These are phyloP conservation scores for Delia radicum DNA, from an alignment of 1,140 invertebrate genomes.

Conservation along the genomic window DNA sequence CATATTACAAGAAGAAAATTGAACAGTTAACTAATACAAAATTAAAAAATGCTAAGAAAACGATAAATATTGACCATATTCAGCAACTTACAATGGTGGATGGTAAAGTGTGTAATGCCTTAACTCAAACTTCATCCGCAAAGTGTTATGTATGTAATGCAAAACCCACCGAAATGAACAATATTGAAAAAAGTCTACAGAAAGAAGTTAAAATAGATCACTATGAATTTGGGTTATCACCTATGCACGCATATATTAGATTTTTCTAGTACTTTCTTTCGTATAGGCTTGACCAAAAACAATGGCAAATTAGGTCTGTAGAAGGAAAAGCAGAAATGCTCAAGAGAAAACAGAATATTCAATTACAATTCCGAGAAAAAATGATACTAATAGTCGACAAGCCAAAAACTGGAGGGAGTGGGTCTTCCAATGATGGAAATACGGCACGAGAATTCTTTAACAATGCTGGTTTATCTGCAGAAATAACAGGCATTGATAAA, in stretches of 20 bases:
- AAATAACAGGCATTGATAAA: not conserved
- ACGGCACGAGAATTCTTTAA: slow-evolving; percentile 33
- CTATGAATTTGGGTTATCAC: too few species aligned
- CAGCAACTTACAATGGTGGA: not conserved
- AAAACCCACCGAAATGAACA: not conserved
- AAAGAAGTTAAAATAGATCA: not conserved
- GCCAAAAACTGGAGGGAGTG: slow-evolving; percentile 19
- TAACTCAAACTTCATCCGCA: not conserved
- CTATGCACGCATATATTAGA: slow-evolving; percentile 24
- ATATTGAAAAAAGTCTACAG: not conserved
- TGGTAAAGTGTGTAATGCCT: not conserved
- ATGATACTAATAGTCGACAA: slow-evolving; percentile 7
- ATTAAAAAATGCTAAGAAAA: not conserved
- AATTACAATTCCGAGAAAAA: not conserved
- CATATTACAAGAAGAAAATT: not conserved
- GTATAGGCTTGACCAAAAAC: slow-evolving; percentile 36
- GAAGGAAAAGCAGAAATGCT: slow-evolving; percentile 5
- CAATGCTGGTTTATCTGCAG: not conserved
- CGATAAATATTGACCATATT: not conserved
- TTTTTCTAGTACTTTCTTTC: slow-evolving; percentile 37
- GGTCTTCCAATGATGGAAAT: slow-evolving; percentile 51
- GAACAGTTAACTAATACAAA: not conserved
- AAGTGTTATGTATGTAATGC: not conserved
- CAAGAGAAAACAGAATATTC: not conserved
- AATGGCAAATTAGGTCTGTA: slow-evolving; percentile 30